Evolutionary conservation across 2,888 invertebrate genomes (phyloP), one percentile per base, ranked within the genome.

Genomic region (Eumerus sabulonum): DNA sequence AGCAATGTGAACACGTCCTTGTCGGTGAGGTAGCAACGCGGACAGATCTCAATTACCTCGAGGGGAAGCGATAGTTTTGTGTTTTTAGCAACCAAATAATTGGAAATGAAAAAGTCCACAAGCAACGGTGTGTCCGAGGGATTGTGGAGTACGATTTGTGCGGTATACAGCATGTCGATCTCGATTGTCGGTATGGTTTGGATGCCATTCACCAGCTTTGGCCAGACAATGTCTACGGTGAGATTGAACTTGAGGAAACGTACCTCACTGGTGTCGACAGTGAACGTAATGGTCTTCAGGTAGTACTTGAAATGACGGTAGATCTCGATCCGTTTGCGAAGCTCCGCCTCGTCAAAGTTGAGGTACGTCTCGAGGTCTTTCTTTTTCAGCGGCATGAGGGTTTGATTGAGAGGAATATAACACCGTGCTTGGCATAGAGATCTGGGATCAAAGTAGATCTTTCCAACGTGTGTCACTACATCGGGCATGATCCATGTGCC

Each of bases 361-460:
- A 86, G 71, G 76, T 85, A 85, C 9, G 84, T 85, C 44, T 86
- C 85, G 1, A 76, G 66, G 0, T 81, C 64, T 1, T 54, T 57
- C 12, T 40, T 42, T 7, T 27, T 27, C 19, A 70, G 60, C 7
- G 74, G 77, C 1, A 53, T 45, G 11, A 62, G 84, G 2, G 82
- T 83, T 12, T 74, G 81, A 14, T 83, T 81, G 42, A 85, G 84
- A 3, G 83, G 83, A 44, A 88, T 85, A 67, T 88, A 88, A 73
- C 88, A 88, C 12, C 83, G 82, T 19, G 83, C 82, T n/a, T 84
- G 90, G 89, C 97, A 98, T 71, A 91, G 91, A 51, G 90, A 89
- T 84, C 93, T 92, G 12, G 96, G 93, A 88, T 94, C 93, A 89
- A 95, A 95, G 90, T 87, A 92, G 86, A 91, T 92, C 89, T 88